Conservation (phyloP, 2,113 vertebrate genomes). For the Hippocampus comes region DNA sequence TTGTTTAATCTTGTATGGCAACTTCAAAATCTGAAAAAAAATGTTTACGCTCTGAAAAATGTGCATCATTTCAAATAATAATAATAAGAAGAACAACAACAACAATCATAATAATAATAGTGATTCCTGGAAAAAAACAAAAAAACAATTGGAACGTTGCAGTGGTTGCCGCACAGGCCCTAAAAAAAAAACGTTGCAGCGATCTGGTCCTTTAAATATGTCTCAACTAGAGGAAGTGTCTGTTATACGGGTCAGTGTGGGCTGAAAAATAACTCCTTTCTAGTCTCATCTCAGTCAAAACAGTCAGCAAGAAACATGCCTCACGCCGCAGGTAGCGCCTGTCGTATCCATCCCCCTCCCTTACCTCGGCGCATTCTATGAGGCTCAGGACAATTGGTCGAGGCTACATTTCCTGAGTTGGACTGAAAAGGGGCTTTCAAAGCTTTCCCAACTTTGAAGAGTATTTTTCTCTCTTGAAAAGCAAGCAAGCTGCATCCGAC, state of each 20-base stretch:
- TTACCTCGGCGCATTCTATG: neutral
- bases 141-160: no score
- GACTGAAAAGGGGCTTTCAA: neutral
- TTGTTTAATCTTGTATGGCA: no score
- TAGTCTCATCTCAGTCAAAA: slow-evolving; percentile 6
- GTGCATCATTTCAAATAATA: no score
- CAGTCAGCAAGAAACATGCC: neutral
- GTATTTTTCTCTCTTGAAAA: neutral
- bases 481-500: neutral
- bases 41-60: no score
- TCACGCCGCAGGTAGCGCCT: neutral
- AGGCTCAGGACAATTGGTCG: neutral
- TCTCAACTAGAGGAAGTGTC: slow-evolving; percentile 19
- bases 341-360: neutral
- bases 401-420: neutral
- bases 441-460: neutral
- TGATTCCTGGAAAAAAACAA: no score
- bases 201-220: neutral
- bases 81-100: neutral
- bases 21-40: no score
- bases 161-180: no score
- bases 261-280: slow-evolving; percentile 9
- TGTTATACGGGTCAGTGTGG: neutral
- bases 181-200: slow-evolving; percentile 8
- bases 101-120: no score